A percentile compares a stretch with the other conserved stretches of the same genome.
Conservation (phyloP, 2,888 invertebrate species). For the Lycaena phlaeas region DNA sequence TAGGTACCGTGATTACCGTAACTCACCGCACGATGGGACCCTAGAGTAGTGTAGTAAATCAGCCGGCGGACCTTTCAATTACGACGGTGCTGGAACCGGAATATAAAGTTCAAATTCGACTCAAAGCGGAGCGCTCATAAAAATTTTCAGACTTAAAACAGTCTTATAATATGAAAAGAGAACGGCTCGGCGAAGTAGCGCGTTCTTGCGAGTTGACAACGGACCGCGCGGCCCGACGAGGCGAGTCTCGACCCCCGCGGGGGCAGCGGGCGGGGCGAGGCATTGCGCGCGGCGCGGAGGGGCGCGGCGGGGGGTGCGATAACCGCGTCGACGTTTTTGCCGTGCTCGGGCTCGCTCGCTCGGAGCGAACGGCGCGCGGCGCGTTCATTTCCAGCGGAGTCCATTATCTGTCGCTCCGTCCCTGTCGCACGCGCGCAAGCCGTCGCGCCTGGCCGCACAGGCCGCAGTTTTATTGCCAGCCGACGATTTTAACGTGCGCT, state of each 20-base stretch:
- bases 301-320: conserved; percentile 44
- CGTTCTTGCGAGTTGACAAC: conserved; percentile 34
- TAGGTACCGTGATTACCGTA: conserved; percentile 13
- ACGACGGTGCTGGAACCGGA: conserved; percentile 33
- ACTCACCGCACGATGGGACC: conserved; percentile 56
- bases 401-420: conserved; percentile 65
- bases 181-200: conserved; percentile 32
- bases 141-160: conserved; percentile 40
- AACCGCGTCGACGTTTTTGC: conserved; percentile 70
- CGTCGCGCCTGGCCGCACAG: conserved; percentile 70
- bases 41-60: conserved; percentile 41
- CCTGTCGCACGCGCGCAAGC: conserved; percentile 56
- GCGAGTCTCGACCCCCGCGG: conserved; percentile 61
- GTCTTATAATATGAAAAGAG: conserved; percentile 36
- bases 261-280: conserved; percentile 40
- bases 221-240: conserved; percentile 46
- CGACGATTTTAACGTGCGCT: conserved; percentile 74
- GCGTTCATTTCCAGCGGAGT: conserved; percentile 68
- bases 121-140: conserved; percentile 36
- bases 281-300: conserved; percentile 26
- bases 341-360: conserved; percentile 60
- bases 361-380: conserved; percentile 54
- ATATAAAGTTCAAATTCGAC: conserved; percentile 37
- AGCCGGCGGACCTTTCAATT: conserved; percentile 44
- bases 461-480: conserved; percentile 73